Percentiles rank a stretch among this genome's conserved stretches.
These are phyloP conservation scores for Stenichneumon culpator DNA, from an alignment of 2,888 invertebrate species.

Conservation along the genomic window DNA sequence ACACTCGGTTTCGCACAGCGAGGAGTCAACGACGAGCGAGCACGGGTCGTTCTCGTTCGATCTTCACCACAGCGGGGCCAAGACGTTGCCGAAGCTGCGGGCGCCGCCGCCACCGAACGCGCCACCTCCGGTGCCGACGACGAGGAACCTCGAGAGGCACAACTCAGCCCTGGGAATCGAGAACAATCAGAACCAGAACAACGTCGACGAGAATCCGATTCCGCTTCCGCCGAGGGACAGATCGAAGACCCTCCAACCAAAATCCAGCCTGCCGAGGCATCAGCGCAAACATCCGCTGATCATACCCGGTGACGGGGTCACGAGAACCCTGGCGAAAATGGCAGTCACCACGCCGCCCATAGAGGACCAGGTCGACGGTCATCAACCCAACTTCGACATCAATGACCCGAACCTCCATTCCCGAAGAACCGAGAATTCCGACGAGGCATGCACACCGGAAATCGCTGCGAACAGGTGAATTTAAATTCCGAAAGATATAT, in stretches of 20 bases:
- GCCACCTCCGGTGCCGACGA: conserved; percentile 73
- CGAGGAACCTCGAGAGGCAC: conserved; percentile 75
- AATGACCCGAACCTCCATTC: conserved; percentile 64
- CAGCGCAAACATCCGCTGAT: conserved; percentile 93
- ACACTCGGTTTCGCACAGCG: conserved; percentile 72
- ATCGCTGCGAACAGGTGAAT: conserved; percentile 78
- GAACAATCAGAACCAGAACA: conserved; percentile 76
- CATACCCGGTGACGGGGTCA: conserved; percentile 89
- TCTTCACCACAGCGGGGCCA: conserved; percentile 80
- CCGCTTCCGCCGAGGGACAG: conserved; percentile 93
- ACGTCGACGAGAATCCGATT: conserved; percentile 88
- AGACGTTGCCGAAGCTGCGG: conserved; percentile 81
- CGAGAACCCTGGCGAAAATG: conserved; percentile 88
- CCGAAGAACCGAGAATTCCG: conserved; percentile 63
- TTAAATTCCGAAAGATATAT: neutral
- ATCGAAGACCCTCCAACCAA: conserved; percentile 87
- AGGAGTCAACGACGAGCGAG: conserved; percentile 72
- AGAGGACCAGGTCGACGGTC: conserved; percentile 83
- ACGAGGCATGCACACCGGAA: conserved; percentile 73
- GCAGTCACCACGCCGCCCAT: conserved; percentile 84
- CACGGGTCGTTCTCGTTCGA: conserved; percentile 75
- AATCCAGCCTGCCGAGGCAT: conserved; percentile 89
- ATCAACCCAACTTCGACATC: conserved; percentile 61
- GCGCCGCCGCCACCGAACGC: conserved; percentile 79
- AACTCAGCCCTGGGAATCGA: conserved; percentile 80